These are phyloP conservation scores for Sphaerodactylus townsendi DNA, from an alignment of 2,113 vertebrate species.

Conservation along the genomic window DNA sequence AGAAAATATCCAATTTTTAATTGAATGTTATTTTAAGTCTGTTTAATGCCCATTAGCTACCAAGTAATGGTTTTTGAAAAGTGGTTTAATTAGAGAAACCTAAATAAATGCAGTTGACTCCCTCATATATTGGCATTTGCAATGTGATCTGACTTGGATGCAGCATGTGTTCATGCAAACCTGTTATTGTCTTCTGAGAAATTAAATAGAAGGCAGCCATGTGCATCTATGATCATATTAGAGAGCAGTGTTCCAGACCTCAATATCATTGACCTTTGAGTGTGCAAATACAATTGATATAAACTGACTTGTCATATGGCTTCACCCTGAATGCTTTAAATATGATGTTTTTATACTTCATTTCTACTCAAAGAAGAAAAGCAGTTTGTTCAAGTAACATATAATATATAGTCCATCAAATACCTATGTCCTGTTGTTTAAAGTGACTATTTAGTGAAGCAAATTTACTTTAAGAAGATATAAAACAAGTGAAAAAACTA, in stretches of 20 bases:
- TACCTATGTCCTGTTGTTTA: not conserved
- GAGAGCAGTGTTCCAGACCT: constrained; percentile 33
- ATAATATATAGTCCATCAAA: not conserved
- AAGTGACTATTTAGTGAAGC: not conserved
- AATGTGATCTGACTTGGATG: not conserved
- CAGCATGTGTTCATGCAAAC: constrained; percentile 20
- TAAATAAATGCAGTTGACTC: not conserved
- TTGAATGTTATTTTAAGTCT: not conserved
- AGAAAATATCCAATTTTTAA: not conserved
- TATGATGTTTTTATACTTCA: not conserved
- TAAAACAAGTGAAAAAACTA: not conserved
- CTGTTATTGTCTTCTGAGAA: constrained; percentile 39
- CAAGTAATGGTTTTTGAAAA: not conserved
- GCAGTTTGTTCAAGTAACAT: fast-evolving
- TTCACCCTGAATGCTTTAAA: not conserved
- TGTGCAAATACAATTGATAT: not conserved
- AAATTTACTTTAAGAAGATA: not conserved
- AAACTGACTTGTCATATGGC: not conserved
- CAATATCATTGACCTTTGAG: constrained; percentile 23
- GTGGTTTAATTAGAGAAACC: not conserved
- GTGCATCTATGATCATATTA: constrained; percentile 46
- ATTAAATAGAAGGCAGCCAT: constrained; percentile 43
- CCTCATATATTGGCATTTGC: not conserved
- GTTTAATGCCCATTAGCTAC: not conserved
- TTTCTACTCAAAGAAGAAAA: not conserved